Evolutionary conservation across 2,888 invertebrate species (phyloP).

Genomic region (Acanthosoma haemorrhoidale): DNA sequence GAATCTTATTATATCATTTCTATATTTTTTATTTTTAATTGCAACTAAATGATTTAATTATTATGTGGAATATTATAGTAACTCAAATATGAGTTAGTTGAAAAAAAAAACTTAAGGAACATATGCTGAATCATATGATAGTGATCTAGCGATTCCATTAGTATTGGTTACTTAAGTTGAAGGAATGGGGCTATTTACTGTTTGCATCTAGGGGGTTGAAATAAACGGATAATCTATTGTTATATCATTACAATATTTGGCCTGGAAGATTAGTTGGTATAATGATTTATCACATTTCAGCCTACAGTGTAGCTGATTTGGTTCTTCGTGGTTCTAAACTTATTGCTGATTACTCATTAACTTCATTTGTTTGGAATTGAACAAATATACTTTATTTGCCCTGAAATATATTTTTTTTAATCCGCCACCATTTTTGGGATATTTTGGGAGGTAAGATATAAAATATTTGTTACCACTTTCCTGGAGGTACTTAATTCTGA

Average conservation of each 20-base stretch:
- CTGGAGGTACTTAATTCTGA: neutral
- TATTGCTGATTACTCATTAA: neutral
- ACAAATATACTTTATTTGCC: neutral
- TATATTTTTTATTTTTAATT: too few species aligned
- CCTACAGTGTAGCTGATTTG: neutral
- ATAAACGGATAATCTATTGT: too few species aligned
- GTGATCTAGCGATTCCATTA: neutral
- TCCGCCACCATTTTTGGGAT: constrained; percentile 19
- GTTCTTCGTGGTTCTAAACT: neutral
- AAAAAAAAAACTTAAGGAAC: too few species aligned
- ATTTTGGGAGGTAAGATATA: constrained; percentile 23
- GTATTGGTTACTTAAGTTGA: neutral
- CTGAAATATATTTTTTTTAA: neutral
- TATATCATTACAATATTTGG: neutral
- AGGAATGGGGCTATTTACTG: neutral
- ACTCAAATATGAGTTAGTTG: too few species aligned
- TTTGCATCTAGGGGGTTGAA: neutral
- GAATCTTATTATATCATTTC: too few species aligned
- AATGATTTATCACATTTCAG: neutral
- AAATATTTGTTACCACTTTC: neutral
- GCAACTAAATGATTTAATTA: too few species aligned
- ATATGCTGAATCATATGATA: constrained; percentile 6
- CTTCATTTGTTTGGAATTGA: neutral
- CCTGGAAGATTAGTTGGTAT: neutral
- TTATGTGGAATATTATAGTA: too few species aligned